A percentile compares a stretch with the other conserved stretches of the same genome.
phyloP scores from a whole-genome alignment of 2,113 vertebrate species.

The Periophthalmus modestus region DNA sequence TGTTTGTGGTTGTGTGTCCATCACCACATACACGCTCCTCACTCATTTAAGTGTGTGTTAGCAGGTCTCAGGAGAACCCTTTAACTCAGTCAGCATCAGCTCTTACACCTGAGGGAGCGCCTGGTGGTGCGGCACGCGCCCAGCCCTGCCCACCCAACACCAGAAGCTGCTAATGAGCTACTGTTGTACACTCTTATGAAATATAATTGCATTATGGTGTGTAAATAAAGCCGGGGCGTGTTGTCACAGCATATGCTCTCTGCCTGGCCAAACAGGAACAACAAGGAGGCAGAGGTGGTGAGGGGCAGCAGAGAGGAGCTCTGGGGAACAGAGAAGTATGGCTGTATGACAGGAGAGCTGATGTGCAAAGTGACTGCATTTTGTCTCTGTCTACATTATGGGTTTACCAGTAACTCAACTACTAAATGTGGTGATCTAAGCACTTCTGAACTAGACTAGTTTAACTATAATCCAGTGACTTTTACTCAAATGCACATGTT shows the following conservation, averaged over 20 bases:
- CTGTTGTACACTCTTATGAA: constrained; percentile 96
- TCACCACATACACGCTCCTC: constrained; percentile 29
- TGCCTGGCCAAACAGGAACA: constrained; percentile 90
- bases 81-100: constrained; percentile 75
- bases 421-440: background rate
- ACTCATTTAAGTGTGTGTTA: constrained; percentile 29
- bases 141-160: constrained; percentile 77
- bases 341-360: constrained; percentile 57
- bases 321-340: constrained; percentile 60
- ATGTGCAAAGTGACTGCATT: constrained; percentile 39
- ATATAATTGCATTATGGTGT: constrained; percentile 94
- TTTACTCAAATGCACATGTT: background rate
- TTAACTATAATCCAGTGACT: background rate
- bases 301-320: constrained; percentile 47
- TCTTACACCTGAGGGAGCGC: constrained; percentile 75
- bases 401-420: background rate
- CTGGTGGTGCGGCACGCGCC: constrained; percentile 67
- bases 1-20: constrained; percentile 45
- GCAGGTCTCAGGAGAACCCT: constrained; percentile 51
- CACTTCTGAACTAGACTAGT: background rate
- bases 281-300: constrained; percentile 65
- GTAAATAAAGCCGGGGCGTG: constrained; percentile 94
- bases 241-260: constrained; percentile 89
- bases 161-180: constrained; percentile 92
- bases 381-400: constrained; percentile 14